Evolutionary conservation across 2,888 invertebrate genomes (phyloP), one percentile per base, ranked within the genome.

Genomic region (Amphiduros pacificus): DNA sequence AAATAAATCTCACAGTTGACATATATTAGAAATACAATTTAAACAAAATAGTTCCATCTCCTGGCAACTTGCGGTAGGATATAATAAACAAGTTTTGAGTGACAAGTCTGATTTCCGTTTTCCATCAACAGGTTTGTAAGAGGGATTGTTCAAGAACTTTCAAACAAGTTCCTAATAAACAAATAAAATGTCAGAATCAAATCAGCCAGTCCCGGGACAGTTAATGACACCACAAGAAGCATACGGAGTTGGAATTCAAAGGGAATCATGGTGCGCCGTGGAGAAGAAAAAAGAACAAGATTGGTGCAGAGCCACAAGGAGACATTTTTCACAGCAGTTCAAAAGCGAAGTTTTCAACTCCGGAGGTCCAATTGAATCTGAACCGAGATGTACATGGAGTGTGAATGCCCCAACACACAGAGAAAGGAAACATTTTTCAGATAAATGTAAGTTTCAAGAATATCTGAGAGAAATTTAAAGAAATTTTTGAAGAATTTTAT

Each of bases 221-320:
- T n/a, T n/a, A 44, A 44, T 44, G 44, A 44, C 20, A 20, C 4
- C 44, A 20, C 11, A 44, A 20, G 74, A 71, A 28, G 69, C 69
- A 5, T 62, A 55, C 27, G 57, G 63, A 27, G 49, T 74, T 5
- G 73, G 73, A n/a, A 72, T 75, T 31, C 36, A 66, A 11, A 68
- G 76, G 31, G 79, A 78, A 57, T 73, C 78, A 1, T 77, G 79
- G 77, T 79, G 79, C 65, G 71, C 75, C 0, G 78, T 79, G 26
- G 79, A 77, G 58, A 64, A 67, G 67, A 73, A 72, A 64, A 78
- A 78, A 61, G 77, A 78, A 61, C 72, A 76, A 55, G 74, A 67
- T 58, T 79, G 76, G 75, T 74, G 75, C 62, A 66, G 78, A 36
- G 72, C 73, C 49, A 66, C 70, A 28, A 62, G 77, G 36, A 66